Evolutionary conservation across 2,113 vertebrate species (phyloP), one percentile per base, ranked within the genome.

Genomic region (Scortum barcoo): DNA sequence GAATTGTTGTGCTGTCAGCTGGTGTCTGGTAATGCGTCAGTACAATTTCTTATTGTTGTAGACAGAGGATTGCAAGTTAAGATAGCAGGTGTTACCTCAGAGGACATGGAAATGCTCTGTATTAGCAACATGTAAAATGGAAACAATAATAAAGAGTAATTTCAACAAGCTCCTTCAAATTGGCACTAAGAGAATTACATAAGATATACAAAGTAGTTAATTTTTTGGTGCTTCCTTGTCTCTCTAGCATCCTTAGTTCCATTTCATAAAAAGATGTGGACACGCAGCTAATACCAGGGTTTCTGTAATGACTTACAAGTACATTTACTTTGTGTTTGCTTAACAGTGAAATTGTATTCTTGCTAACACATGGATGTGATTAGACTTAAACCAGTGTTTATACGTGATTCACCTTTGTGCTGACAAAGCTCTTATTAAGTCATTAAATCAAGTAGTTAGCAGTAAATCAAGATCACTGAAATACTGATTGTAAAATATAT

Each of bases 321-420:
- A 24, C 28, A 17, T 16, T 62, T 26, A 58, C 51, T 24, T 53
- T 51, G 68, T 50, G n/a, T 48, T 7, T 17, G n/a, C 50, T n/a
- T 24, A 66, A 51, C 24, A 58, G 30, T 57, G 13, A 46, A 57
- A 14, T 28, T 20, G 54, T 30, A 17, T 33, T 5, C 28, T 20
- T 83, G 58, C n/a, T 38, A 56, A 48, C 50, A 48, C 50, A 46
- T 60, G 28, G 30, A 51, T 10, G 14, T 44, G 46, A 33, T 81
- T 61, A 71, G 19, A 20, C 7, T n/a, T 50, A 30, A 12, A 38
- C 3, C 11, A 28, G 6, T 28, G 40, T 16, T 4, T 36, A 36
- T 36, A 36, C 33, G 33, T 36, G 33, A 4, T 22, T 42, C 60
- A 20, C 30, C 33, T 36, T 36, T 28, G 22, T 54, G 22, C 6